These are phyloP conservation scores for Syrmaticus mikado DNA, from an alignment of 2,113 vertebrate genomes.

Conservation along the genomic window DNA sequence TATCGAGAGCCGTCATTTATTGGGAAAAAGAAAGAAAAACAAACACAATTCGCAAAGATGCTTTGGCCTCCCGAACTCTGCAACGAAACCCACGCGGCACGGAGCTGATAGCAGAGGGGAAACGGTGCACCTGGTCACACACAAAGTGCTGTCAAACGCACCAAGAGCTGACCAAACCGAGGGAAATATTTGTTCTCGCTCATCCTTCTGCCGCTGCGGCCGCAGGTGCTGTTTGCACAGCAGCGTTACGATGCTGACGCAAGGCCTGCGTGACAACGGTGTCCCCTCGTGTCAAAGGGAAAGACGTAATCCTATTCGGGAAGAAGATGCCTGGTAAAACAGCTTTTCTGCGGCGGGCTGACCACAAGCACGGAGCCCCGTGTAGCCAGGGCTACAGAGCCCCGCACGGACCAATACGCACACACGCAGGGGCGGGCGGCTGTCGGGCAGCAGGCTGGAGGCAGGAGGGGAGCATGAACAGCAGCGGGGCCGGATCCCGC, in stretches of 20 bases:
- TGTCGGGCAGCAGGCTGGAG: not conserved
- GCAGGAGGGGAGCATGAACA: fast-evolving
- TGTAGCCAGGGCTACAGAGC: not conserved
- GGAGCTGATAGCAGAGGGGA: not conserved
- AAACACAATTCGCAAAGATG: not conserved
- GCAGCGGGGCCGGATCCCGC: fast-evolving
- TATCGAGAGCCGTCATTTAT: not conserved
- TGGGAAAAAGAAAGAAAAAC: fast-evolving
- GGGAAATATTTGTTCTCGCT: not conserved
- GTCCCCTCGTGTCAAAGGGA: fast-evolving
- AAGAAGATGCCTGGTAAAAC: not conserved
- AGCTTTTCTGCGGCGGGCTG: not conserved
- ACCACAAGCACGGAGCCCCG: not conserved
- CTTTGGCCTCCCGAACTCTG: not conserved
- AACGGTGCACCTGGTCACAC: not conserved
- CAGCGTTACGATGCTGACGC: fast-evolving
- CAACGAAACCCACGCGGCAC: not conserved
- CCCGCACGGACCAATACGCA: not conserved
- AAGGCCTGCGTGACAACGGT: not conserved
- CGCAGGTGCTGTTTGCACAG: not conserved
- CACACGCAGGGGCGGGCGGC: not conserved
- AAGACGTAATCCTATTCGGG: not conserved
- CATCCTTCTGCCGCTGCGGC: not conserved
- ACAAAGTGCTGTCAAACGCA: not conserved
- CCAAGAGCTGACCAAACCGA: not conserved